Evolutionary conservation across 2,113 vertebrate genomes (phyloP), one percentile per base, ranked within the genome.

Genomic region (Vanacampus margaritifer): DNA sequence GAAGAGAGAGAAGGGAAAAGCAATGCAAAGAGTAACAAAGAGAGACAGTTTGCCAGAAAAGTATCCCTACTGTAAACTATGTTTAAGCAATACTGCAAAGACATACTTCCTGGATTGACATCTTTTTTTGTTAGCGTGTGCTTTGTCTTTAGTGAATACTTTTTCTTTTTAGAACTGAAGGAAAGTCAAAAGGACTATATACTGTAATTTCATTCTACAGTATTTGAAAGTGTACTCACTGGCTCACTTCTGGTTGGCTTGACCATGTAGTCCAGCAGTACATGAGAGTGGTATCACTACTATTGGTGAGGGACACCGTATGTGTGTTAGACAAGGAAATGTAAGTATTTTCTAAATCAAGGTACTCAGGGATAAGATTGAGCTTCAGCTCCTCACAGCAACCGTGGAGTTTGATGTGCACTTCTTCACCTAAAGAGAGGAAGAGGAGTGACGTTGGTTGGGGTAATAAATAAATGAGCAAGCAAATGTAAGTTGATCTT

Each of bases 231-330:
- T 80, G 6, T 37, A 91, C 91, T 62, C 86, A 80, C 54, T 60
- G 54, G 19, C 93, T 86, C 65, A 95, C 92, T 16, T 95, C 91
- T 57, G 91, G 84, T 63, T 88, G 83, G 13, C 81, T 89, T 65
- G 85, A 85, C 85, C 87, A 91, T 39, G 62, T 37, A 39, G 92
- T 96, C 93, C 94, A 98, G 72, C 84, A 88, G 89, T 93, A 97
- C 65, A 79, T 88, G 3, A 94, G 89, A 46, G 91, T 88, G 79
- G 92, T 79, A 8, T 90, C 68, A 23, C 93, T 94, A 23, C 14
- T 82, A 69, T 96, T 97, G 75, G 87, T 68, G 73, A 98, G 93
- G 66, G 81, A 76, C 24, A 96, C 32, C 0, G 72, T 87, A 24
- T 89, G 72, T 32, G 35, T 72, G 64, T 56, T 93, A 26, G 90